Evolutionary conservation across 2,888 invertebrate species (phyloP).

Genomic region (Lomographa bimaculata): DNA sequence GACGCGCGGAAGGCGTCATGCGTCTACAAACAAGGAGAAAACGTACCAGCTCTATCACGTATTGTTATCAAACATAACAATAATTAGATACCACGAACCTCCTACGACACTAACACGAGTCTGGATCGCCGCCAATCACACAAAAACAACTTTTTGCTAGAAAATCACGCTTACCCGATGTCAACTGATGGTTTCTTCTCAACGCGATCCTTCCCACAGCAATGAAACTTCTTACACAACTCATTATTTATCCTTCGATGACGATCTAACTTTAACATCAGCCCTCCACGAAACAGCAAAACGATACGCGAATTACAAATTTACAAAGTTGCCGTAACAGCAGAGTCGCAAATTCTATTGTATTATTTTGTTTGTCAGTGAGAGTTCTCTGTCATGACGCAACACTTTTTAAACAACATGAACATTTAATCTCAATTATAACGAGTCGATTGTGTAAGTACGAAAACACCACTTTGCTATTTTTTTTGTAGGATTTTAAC

Average conservation of each 20-base stretch:
- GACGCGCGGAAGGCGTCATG: constrained; percentile 35
- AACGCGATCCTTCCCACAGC: constrained; percentile 77
- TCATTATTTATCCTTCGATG: constrained; percentile 64
- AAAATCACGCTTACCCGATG: constrained; percentile 67
- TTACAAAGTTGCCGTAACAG: constrained; percentile 52
- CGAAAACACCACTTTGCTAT: constrained; percentile 72
- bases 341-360: constrained; percentile 74
- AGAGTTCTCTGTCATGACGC: constrained; percentile 83
- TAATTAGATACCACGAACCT: constrained; percentile 35
- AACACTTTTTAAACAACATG: constrained; percentile 79
- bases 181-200: constrained; percentile 72
- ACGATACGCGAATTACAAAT: constrained; percentile 60
- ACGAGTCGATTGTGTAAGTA: constrained; percentile 63
- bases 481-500: constrained; percentile 68
- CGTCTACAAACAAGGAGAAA: constrained; percentile 33
- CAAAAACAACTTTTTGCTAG: constrained; percentile 45
- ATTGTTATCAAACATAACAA: constrained; percentile 72
- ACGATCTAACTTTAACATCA: constrained; percentile 66
- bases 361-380: constrained; percentile 79
- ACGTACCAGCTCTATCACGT: constrained; percentile 46
- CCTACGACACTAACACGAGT: constrained; percentile 45
- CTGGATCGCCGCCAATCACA: constrained; percentile 66
- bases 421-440: constrained; percentile 64
- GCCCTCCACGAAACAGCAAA: constrained; percentile 56
- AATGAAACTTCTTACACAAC: constrained; percentile 78